These are phyloP conservation scores for Drosophila dives DNA, from an alignment of 2,888 invertebrate genomes.

Conservation along the genomic window DNA sequence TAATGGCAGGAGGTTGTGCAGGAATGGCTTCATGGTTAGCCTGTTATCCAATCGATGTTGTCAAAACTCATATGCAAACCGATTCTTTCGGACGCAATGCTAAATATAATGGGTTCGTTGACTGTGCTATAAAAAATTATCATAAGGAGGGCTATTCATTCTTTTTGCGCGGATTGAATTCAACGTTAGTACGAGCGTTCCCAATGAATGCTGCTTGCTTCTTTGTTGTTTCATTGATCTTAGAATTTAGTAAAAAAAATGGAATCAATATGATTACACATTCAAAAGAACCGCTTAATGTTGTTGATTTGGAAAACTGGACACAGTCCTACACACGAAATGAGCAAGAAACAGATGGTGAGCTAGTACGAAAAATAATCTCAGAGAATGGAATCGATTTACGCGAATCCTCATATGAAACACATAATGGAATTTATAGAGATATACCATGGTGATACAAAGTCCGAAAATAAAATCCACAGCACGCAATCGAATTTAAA, in stretches of 20 bases:
- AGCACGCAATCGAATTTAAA: constrained; percentile 23
- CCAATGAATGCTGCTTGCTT: constrained; percentile 97
- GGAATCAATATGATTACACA: constrained; percentile 50
- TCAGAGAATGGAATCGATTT: constrained; percentile 33
- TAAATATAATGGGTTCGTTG: constrained; percentile 89
- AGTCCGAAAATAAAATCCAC: constrained; percentile 25
- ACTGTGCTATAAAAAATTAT: constrained; percentile 91
- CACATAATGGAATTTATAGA: not conserved
- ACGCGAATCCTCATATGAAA: constrained; percentile 25
- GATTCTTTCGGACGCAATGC: constrained; percentile 86
- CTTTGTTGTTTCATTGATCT: constrained; percentile 92
- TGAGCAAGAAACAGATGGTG: constrained; percentile 38
- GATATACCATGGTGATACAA: constrained; percentile 31
- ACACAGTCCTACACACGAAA: constrained; percentile 29
- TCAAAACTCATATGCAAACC: constrained; percentile 94
- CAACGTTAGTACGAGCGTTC: constrained; percentile 94
- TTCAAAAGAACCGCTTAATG: constrained; percentile 38
- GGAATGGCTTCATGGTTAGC: constrained; percentile 94
- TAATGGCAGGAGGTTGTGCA: constrained; percentile 93
- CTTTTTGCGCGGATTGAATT: constrained; percentile 90
- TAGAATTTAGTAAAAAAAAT: constrained; percentile 81
- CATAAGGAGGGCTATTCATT: constrained; percentile 89
- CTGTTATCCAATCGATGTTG: constrained; percentile 94
- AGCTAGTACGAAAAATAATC: constrained; percentile 59
- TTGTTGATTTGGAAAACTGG: constrained; percentile 60